Percentiles rank a stretch among this genome's conserved stretches.
Evolutionary conservation across 30 jellyfish, hydroid and myxozoan genomes (phyloP).

Genomic region (Rhopilema esculentum): DNA sequence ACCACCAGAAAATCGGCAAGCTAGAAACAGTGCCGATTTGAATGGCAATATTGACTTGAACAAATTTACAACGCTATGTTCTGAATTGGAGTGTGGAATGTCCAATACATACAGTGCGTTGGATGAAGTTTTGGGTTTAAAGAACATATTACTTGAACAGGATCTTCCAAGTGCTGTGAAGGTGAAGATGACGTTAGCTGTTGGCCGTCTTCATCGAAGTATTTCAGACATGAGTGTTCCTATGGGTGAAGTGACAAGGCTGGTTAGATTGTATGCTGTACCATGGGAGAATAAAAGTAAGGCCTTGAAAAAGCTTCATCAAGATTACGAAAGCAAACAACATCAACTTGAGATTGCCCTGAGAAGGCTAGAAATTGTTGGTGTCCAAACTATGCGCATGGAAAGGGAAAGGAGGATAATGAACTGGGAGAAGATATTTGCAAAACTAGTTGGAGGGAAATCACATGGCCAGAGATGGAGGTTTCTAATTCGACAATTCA

Average conservation of each 20-base stretch:
- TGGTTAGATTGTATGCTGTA: conserved; percentile 76
- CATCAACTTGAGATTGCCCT: conserved; percentile 77
- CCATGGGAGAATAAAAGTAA: conserved; percentile 86
- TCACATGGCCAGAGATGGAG: conserved; percentile 84
- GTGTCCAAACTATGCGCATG: conserved; percentile 73
- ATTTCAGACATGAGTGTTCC: conserved; percentile 69
- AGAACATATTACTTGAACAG: conserved; percentile 52
- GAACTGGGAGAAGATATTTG: conserved; percentile 92
- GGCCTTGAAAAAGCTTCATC: conserved; percentile 78
- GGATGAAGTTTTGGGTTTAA: conserved; percentile 59
- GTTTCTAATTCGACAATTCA: conserved; percentile 67
- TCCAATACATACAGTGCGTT: conserved; percentile 53
- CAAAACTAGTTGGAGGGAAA: conserved; percentile 64
- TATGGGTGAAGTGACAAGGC: conserved; percentile 72
- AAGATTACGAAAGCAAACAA: conserved; percentile 80
- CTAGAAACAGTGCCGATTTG: not conserved
- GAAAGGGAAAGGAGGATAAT: conserved; percentile 71
- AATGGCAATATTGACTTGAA: conserved; percentile 12
- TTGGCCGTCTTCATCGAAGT: conserved; percentile 75
- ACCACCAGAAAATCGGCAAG: not conserved
- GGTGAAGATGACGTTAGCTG: conserved; percentile 37
- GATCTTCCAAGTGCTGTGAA: conserved; percentile 57
- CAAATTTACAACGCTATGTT: conserved; percentile 59
- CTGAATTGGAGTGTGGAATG: conserved; percentile 57
- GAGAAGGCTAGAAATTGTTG: conserved; percentile 77